These are phyloP conservation scores for Babyrousa celebensis DNA, from an alignment of 2,797 vertebrate genomes.

Conservation along the genomic window DNA sequence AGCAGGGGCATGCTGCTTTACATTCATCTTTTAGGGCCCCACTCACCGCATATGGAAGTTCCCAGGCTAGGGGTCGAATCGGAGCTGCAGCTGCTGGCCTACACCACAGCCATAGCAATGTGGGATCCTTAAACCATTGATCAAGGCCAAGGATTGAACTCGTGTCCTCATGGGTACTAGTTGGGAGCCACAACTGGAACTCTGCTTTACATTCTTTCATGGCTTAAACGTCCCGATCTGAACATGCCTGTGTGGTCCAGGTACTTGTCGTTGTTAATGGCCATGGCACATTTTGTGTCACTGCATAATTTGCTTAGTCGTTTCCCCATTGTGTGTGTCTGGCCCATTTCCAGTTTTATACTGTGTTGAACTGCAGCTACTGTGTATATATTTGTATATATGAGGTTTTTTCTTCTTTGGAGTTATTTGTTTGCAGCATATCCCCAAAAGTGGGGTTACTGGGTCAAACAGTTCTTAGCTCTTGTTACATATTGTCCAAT, in stretches of 20 bases:
- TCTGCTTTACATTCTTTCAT: not conserved
- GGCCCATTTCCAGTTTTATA: not conserved
- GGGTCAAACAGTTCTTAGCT: slow-evolving; percentile 21
- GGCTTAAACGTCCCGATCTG: not conserved
- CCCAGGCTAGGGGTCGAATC: too few species aligned
- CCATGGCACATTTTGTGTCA: not conserved
- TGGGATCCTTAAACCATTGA: too few species aligned
- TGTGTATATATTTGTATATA: not conserved
- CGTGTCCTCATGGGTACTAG: too few species aligned
- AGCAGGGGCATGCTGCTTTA: not conserved
- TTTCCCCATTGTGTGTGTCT: not conserved
- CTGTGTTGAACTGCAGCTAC: not conserved
- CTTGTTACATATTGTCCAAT: not conserved
- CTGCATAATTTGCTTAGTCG: not conserved
- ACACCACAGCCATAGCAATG: too few species aligned
- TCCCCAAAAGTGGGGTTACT: not conserved
- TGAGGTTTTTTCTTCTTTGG: not conserved
- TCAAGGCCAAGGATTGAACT: too few species aligned
- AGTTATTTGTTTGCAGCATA: slow-evolving; percentile 6
- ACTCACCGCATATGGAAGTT: too few species aligned
- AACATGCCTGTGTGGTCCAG: fast-evolving
- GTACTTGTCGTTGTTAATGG: not conserved
- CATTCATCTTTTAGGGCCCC: too few species aligned
- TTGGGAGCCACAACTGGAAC: too few species aligned
- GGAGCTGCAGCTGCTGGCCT: too few species aligned